Base-by-base conservation (phyloP, 2,888 invertebrate species). In the Sarcophaga subvicina region DNA sequence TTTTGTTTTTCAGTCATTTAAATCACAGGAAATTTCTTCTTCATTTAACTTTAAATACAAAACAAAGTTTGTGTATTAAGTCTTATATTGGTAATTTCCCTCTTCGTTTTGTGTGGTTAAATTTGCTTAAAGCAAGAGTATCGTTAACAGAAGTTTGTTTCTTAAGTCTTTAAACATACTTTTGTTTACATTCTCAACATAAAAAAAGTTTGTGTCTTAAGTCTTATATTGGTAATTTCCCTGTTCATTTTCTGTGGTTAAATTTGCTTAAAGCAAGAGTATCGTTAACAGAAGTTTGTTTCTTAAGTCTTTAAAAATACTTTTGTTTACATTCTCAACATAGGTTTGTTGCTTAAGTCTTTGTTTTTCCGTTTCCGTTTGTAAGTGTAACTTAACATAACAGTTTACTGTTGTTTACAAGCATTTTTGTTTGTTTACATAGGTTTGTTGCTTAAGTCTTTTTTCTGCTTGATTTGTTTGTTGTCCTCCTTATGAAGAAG, bases 371-470 rank as follows among this genome's bases (percentile, higher is more conserved):
- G 37, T 37, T 37, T 37, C 37, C 37, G 3, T 37, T 37, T 37
- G 2, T 10, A 10, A 37, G 8, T 37, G 2, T 37, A 37, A 37
- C 37, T 37, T 37, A 6, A 37, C 37, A 37, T 37, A 37, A 37
- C 37, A 37, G 37, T 37, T 37, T 14, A 59, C 54, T 77, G 47
- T 8, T 25, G 4, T n/a, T 6, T 71, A 22, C 37, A 37, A 37
- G 8, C 37, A 37, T 37, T 37, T 37, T 0, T 4, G 27, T 71
- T 63, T 20, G 4, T 49, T 17, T n/a, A 47, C 17, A 64, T 5
- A 59, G n/a, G 77, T 69, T 78, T 62, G 77, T 78, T 25, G 66
- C 69, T 78, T 69, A 72, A 78, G 81, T 81, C 77, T 80, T 78
- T 78, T 45, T n/a, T 11, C 8, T 37, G 37, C 6, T 37, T 37